These are phyloP conservation scores for Sebastes miniatus DNA, from an alignment of 2,797 vertebrate genomes.

Conservation along the genomic window DNA sequence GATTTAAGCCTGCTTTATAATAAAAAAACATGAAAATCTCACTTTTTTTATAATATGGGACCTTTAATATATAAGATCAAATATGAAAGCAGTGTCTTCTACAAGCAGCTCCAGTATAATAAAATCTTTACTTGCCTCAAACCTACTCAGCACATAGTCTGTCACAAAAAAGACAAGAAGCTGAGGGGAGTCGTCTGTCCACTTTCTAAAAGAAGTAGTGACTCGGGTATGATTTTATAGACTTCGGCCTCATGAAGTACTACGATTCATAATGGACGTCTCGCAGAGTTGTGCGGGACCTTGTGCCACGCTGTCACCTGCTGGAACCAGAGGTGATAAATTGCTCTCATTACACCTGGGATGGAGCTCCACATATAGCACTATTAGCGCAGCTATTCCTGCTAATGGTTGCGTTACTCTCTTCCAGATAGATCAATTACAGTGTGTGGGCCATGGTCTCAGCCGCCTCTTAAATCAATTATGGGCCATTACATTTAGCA, in stretches of 20 bases:
- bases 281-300: slow-evolving; percentile 38
- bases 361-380: slow-evolving; percentile 73
- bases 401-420: slow-evolving; percentile 76
- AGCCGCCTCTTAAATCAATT: slow-evolving; percentile 75
- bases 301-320: slow-evolving; percentile 64
- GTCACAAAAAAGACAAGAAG: not conserved
- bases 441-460: slow-evolving; percentile 53
- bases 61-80: not conserved
- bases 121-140: not conserved
- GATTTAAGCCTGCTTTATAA: too few relatives aligned
- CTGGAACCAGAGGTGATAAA: slow-evolving; percentile 77
- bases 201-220: not conserved
- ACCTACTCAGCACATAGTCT: not conserved
- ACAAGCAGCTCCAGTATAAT: not conserved
- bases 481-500: slow-evolving; percentile 61
- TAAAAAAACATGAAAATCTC: too few relatives aligned
- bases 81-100: not conserved
- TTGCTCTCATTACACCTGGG: slow-evolving; percentile 80
- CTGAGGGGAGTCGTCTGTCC: not conserved
- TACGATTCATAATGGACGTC: slow-evolving; percentile 53
- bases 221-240: slow-evolving; percentile 31
- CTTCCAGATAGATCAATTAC: slow-evolving; percentile 79
- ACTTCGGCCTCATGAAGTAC: slow-evolving; percentile 39
- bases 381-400: slow-evolving; percentile 80
- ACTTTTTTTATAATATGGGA: too few relatives aligned